Evolutionary conservation across 2,888 invertebrate species (phyloP), one percentile per base, ranked within the genome.

Genomic region (Sinodicranocentrus sp.): DNA sequence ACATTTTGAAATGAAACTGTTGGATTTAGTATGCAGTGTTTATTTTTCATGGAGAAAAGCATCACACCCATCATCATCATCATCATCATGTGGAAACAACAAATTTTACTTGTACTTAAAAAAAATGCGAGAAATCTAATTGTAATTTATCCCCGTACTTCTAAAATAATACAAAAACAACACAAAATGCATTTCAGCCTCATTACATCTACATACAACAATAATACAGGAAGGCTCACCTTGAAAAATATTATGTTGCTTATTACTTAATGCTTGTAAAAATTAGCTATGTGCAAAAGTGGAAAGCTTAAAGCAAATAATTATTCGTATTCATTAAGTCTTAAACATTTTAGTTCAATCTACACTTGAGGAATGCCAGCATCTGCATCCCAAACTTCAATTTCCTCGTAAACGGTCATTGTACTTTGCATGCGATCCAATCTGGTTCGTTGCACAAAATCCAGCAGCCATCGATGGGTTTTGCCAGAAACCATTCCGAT

Each of bases 351-450:
- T 33, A 19, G 21, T 54, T 54, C 5, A 2, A 54, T 54, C 26
- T 59, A 59, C 0, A 10, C 52, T 19, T 68, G 57, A 2, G 76
- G 70, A 71, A 83, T 48, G 39, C 71, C 76, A 23, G 83, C 77
- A 28, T 77, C 83, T 6, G 44, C 21, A n/a, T 83, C 83, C 83
- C 83, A 83, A 8, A 83, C 19, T 19, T 85, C 84, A 25, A 84
- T 84, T 72, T 88, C 88, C 25, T 86, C 84, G 72, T 91, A 91
- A 6, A 91, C 90, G 3, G 91, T 91, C 28, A 91, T 87, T 85
- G 91, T 91, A 5, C 90, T 90, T 26, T 90, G 90, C 89, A 91
- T 90, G 23, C 91, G 87, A 82, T 91, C 90, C 2, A 91, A 90
- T 75, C 91, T 86, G 84, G 91, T 89, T 25, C 91, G 87, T 84